Base-by-base conservation (phyloP, 1,140 invertebrate species). In the Drosophila willistoni region DNA sequence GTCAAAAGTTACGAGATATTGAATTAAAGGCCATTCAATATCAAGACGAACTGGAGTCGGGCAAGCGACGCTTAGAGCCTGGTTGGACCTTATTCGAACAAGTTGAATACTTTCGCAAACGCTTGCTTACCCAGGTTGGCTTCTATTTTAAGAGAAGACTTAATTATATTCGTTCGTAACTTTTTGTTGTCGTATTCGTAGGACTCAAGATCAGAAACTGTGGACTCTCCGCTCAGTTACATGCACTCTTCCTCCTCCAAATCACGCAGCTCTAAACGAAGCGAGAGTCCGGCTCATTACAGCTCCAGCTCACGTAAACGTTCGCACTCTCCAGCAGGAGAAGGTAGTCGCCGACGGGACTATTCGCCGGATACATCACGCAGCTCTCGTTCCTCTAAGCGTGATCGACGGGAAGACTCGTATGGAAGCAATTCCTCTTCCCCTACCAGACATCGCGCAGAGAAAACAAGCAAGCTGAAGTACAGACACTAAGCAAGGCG, bases 1-100 rank as follows among this genome's bases (percentile, higher is more conserved):
- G 98, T 42, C 95, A 95, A 73, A 96, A 96, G 92, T 93, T 99
- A 42, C 94, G 98, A 61, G 98, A 98, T 92, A 97, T 99, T 79
- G 98, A 99, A 94, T 93, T 98, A 51, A 98, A 98, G 93, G 97
- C 97, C 13, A 94, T 99, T 93, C 96, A 98, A 90, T 99, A 98
- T 93, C 98, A 98, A 93, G 98, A 99, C 94, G 98, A 99, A 93
- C 92, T 99, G 54, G 98, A 99, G 93, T 96, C 95, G 14, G 97
- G 98, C 3, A 94, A 95, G 83, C 93, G 96, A 66, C 94, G 94
- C 42, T 90, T 97, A 1, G 97, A 98, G 92, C 92, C 95, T 19
- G 96, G 95, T 7, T 96, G 97, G 94, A 95, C 95, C 12, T 94
- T 97, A 70, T 91, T 94, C 61, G 95, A 97, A 86, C 97, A 98